Conservation (phyloP, 2,797 vertebrate genomes). For the Cuculus canorus region DNA sequence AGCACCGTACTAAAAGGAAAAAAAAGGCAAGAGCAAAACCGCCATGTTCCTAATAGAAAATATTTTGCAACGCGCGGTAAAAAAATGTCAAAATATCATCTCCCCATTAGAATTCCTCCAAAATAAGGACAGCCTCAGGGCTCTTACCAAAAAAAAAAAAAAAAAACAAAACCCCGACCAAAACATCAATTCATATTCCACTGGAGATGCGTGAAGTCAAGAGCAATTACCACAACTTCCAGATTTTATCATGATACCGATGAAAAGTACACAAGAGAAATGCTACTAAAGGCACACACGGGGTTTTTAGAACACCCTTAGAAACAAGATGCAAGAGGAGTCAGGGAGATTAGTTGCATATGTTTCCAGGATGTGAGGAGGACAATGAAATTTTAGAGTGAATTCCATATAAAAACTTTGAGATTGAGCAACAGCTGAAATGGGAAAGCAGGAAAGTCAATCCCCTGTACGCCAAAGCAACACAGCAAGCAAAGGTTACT, state of each 20-base stretch:
- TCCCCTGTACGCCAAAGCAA: not conserved
- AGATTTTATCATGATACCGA: not conserved
- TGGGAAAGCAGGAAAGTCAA: not conserved
- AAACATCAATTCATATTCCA: not conserved
- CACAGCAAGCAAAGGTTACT: accelerated
- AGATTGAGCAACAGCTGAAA: not conserved
- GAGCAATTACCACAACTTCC: not conserved
- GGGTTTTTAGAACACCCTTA: not conserved
- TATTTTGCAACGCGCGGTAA: not conserved
- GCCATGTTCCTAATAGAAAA: not conserved
- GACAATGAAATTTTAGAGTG: not conserved
- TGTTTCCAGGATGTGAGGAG: not conserved
- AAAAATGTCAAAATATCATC: not conserved
- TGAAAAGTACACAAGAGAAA: not conserved
- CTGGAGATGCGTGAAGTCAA: not conserved
- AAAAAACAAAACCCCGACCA: no score
- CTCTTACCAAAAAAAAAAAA: not conserved
- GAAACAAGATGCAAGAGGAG: not conserved
- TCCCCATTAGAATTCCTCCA: not conserved
- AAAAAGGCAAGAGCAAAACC: not conserved
- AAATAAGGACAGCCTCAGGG: not conserved
- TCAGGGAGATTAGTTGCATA: not conserved
- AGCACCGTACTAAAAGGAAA: accelerated
- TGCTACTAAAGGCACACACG: not conserved
- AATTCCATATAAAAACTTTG: not conserved